Evolutionary conservation across 2,888 invertebrate genomes (phyloP).

Genomic region (Drosophila limbata): DNA sequence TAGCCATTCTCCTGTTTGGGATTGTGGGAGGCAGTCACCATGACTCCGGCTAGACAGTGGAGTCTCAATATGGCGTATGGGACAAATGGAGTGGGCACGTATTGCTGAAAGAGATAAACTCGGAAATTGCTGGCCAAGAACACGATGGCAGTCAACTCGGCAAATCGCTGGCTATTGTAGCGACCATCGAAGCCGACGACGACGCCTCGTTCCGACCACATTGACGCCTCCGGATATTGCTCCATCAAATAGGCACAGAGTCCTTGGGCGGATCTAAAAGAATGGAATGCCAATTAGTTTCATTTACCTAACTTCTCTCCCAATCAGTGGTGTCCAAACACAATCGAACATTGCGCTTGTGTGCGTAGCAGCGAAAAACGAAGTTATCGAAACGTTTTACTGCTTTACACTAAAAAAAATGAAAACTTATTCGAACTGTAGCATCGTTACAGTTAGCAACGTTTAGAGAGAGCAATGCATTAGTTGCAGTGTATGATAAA

Average conservation of each 20-base stretch:
- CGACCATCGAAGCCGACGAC: constrained; percentile 97
- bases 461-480: no score
- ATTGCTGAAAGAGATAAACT: constrained; percentile 92
- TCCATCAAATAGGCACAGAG: constrained; percentile 91
- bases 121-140: constrained; percentile 91
- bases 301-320: no score
- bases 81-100: constrained; percentile 97
- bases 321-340: no score
- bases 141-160: constrained; percentile 92
- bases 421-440: no score
- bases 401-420: no score
- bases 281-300: no score
- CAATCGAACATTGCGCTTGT: no score
- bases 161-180: constrained; percentile 94
- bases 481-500: no score
- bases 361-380: no score
- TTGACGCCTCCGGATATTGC: constrained; percentile 86
- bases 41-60: constrained; percentile 93
- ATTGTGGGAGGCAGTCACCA: constrained; percentile 98
- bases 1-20: constrained; percentile 98
- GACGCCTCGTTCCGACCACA: constrained; percentile 89
- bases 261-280: constrained; percentile 92
- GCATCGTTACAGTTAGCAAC: no score
- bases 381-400: no score
- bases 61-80: constrained; percentile 93